These are phyloP conservation scores for Raphicerus campestris DNA, from an alignment of 2,113 vertebrate genomes.

Conservation along the genomic window DNA sequence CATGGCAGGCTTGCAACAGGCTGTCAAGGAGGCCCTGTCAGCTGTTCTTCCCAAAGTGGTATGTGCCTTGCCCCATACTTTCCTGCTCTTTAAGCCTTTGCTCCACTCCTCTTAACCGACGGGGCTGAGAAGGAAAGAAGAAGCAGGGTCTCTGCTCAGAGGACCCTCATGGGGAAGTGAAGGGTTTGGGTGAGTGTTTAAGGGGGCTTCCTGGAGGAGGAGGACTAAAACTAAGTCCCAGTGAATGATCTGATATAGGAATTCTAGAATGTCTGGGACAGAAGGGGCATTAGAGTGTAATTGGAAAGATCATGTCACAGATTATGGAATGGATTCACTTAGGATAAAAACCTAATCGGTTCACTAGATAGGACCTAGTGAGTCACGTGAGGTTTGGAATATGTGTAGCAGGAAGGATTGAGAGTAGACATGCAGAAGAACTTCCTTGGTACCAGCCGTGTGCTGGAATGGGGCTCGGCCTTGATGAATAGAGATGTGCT, in stretches of 20 bases:
- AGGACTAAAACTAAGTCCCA: background rate
- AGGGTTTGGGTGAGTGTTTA: background rate
- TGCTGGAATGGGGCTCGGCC: background rate
- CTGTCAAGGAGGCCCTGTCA: constrained; percentile 84
- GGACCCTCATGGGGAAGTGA: background rate
- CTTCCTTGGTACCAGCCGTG: background rate
- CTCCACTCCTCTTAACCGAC: background rate
- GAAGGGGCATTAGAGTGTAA: background rate
- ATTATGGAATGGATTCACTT: background rate
- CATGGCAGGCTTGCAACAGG: constrained; percentile 76
- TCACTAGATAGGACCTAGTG: background rate
- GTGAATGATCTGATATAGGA: background rate
- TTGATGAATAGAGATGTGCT: background rate
- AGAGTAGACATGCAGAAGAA: background rate
- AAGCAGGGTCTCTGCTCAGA: background rate
- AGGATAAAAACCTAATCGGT: background rate
- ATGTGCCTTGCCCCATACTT: constrained; percentile 43
- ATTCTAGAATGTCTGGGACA: background rate
- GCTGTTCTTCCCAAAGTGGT: constrained; percentile 87
- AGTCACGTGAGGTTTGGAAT: background rate
- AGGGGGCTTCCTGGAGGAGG: background rate
- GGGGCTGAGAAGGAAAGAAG: background rate
- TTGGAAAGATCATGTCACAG: background rate
- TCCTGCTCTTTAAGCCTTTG: background rate
- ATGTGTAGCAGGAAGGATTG: background rate